Evolutionary conservation across 2,113 vertebrate genomes (phyloP).

Genomic region (Salvelinus namaycush): DNA sequence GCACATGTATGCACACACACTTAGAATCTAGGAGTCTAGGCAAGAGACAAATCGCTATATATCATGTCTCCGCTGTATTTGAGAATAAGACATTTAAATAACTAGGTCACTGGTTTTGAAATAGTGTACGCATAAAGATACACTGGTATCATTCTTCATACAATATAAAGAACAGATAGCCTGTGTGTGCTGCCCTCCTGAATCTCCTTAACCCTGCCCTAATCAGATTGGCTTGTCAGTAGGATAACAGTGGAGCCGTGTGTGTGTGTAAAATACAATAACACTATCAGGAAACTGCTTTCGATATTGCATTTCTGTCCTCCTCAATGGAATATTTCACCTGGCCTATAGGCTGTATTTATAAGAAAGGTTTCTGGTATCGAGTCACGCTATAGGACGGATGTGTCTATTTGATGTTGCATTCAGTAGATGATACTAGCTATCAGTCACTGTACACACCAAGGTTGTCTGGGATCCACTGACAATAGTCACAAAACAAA

Average conservation of each 20-base stretch:
- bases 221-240: conserved; percentile 1
- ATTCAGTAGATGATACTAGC: background rate
- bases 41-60: background rate
- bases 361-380: background rate
- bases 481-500: no score
- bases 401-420: background rate
- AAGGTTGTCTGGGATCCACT: background rate
- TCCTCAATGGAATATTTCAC: background rate
- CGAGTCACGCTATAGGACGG: background rate
- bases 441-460: background rate
- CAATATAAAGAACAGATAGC: background rate
- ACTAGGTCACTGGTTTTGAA: background rate
- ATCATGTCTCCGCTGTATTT: background rate
- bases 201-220: background rate
- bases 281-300: background rate
- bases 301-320: background rate
- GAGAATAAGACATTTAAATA: conserved; percentile 1
- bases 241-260: background rate
- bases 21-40: no score
- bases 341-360: background rate
- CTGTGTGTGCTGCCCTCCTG: background rate
- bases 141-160: background rate
- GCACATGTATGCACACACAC: no score
- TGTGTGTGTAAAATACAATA: background rate
- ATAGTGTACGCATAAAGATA: background rate